phyloP scores from a whole-genome alignment of 2,113 vertebrate genomes.

The Tyrannus savana region DNA sequence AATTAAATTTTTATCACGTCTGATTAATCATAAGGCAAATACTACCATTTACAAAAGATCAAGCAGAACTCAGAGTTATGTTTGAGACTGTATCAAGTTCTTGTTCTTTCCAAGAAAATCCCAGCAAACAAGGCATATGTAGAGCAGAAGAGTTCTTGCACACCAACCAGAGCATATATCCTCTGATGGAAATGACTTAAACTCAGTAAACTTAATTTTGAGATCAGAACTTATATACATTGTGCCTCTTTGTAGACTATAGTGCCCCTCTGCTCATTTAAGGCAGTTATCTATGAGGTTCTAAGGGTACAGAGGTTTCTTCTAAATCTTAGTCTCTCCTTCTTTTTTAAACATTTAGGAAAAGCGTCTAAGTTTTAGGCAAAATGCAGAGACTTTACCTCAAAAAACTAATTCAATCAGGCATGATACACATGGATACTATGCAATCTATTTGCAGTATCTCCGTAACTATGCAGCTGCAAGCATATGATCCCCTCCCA shows the following conservation, averaged over 20 bases:
- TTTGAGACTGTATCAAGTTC: conserved; percentile 4
- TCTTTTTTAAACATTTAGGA: neutral
- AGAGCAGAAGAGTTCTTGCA: conserved; percentile 13
- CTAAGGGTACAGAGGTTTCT: neutral
- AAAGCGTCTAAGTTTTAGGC: neutral
- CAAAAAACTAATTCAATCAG: neutral
- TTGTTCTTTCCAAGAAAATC: conserved; percentile 30
- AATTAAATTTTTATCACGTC: neutral
- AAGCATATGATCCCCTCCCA: neutral
- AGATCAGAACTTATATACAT: neutral
- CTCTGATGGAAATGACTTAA: neutral
- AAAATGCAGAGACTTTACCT: neutral
- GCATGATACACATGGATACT: neutral
- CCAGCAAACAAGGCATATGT: neutral
- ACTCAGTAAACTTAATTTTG: conserved; percentile 27
- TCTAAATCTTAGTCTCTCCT: neutral
- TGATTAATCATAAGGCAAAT: neutral
- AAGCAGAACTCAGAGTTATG: neutral
- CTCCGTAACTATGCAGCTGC: neutral
- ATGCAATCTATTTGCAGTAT: neutral
- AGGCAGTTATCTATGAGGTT: neutral
- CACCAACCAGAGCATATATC: neutral
- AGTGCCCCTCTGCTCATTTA: neutral
- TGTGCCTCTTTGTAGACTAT: neutral
- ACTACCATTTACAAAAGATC: neutral